These are phyloP conservation scores for Elymnias hypermnestra DNA, from an alignment of 1,140 invertebrate genomes.

Conservation along the genomic window DNA sequence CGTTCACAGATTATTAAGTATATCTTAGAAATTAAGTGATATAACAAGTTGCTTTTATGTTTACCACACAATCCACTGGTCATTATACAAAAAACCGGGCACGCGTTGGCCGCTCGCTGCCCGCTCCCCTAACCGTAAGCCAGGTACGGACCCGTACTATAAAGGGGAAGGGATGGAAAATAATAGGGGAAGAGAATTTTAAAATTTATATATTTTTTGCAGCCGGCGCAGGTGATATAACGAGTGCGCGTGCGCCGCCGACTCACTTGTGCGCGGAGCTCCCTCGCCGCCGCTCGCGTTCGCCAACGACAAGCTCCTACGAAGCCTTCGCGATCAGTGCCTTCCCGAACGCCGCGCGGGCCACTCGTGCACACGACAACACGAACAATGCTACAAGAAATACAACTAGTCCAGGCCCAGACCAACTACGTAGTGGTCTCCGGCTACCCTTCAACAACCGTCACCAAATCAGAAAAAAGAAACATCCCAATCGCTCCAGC, in stretches of 20 bases:
- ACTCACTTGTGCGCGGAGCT: constrained; percentile 68
- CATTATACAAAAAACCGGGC: constrained; percentile 63
- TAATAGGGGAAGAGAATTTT: constrained; percentile 76
- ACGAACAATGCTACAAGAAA: constrained; percentile 73
- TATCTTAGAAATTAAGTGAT: no score
- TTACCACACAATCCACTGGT: constrained; percentile 42
- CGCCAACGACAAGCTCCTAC: constrained; percentile 47
- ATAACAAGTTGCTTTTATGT: constrained; percentile 9
- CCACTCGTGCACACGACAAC: constrained; percentile 42
- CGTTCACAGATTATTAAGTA: no score
- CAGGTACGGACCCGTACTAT: constrained; percentile 70
- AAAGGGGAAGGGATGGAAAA: constrained; percentile 72
- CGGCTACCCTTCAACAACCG: constrained; percentile 57
- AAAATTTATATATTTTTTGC: constrained; percentile 74
- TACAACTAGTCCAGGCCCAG: constrained; percentile 73
- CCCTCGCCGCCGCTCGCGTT: constrained; percentile 52
- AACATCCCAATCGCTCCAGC: constrained; percentile 69
- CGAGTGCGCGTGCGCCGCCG: constrained; percentile 68
- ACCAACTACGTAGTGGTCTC: constrained; percentile 77
- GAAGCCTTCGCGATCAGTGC: constrained; percentile 55
- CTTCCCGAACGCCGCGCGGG: constrained; percentile 51
- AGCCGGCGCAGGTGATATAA: constrained; percentile 75
- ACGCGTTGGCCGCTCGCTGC: constrained; percentile 56
- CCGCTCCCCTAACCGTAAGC: constrained; percentile 48
- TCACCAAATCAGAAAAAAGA: constrained; percentile 63